Evolutionary conservation across 1,140 invertebrate genomes (phyloP), one percentile per base, ranked within the genome.

Genomic region (Dendroctonus valens): DNA sequence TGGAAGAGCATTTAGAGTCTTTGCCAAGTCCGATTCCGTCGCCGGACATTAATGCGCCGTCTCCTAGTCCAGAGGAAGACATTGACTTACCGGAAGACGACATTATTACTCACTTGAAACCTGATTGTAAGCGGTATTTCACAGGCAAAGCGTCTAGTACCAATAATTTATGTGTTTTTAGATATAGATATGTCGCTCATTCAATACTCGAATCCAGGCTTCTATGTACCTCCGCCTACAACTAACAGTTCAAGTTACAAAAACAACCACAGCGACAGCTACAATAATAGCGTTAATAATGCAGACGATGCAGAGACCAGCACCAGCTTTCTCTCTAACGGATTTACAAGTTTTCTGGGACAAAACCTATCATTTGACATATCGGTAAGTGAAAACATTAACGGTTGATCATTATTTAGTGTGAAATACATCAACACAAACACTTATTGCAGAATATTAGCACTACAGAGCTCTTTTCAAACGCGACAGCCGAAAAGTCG

Each of bases 41-140:
- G 2, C 90, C 91, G 2, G 87, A 89, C 73, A 78, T 88, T 2
- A 89, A 92, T 81, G 91, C 91, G 53, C 93, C 93, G 0, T 95
- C 93, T 1, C 91, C 91, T 5, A 89, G 89, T 72, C 89, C 89
- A 8, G 89, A 91, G 74, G 88, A 89, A 57, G 90, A 91, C 74
- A 79, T 91, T 63, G 88, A 90, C 40, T 79, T 91, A 59, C 90
- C 89, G 39, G 83, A 83, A 41, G 83, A 83, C 11, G 52, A 50
- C 46, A 60, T 51, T 8, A 5, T 52, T 37, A 42, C 57, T 11
- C 9, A 46, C 9, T 12, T 12, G 44, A 26, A 26, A 26, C 26
- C 26, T 26, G 26, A 26, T 26, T 3, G 26, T 26, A 26, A 26
- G 26, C 26, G 1, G 26, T 3, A 26, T 26, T 26, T 26, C 11